Evolutionary conservation across 2,888 invertebrate genomes (phyloP).

Genomic region (Sinhomidia bicolor): DNA sequence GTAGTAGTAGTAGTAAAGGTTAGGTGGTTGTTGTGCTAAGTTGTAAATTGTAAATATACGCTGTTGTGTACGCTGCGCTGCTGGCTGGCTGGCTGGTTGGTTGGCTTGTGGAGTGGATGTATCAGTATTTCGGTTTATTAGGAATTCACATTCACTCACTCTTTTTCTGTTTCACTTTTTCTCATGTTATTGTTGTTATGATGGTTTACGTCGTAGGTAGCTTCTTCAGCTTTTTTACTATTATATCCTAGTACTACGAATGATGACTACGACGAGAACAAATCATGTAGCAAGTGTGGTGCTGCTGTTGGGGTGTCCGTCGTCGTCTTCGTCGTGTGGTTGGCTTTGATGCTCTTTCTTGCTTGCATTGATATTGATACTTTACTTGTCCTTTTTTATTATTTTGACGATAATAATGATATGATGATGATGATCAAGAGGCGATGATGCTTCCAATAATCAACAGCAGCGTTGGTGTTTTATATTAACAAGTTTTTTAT

Average conservation of each 20-base stretch:
- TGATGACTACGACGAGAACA: not conserved
- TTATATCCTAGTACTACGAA: not conserved
- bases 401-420: no score
- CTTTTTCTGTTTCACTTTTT: conserved; percentile 57
- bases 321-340: conserved; percentile 52
- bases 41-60: no score
- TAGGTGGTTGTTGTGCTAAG: conserved; percentile 49
- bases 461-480: conserved; percentile 9
- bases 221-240: no score
- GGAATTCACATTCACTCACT: conserved; percentile 55
- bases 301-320: no score
- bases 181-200: conserved; percentile 40
- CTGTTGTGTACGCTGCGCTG: no score
- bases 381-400: conserved; percentile 42
- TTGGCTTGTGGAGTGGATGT: no score
- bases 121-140: conserved; percentile 43
- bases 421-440: conserved; percentile 16
- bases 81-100: no score
- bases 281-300: conserved; percentile 31
- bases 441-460: not conserved
- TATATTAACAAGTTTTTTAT: conserved; percentile 38
- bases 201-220: conserved; percentile 40
- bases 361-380: conserved; percentile 17
- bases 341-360: conserved; percentile 4
- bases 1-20: no score